A percentile compares a stretch with the other conserved stretches of the same genome.
Conservation (phyloP, 1,140 invertebrate genomes). For the Zaprionus capensis region DNA sequence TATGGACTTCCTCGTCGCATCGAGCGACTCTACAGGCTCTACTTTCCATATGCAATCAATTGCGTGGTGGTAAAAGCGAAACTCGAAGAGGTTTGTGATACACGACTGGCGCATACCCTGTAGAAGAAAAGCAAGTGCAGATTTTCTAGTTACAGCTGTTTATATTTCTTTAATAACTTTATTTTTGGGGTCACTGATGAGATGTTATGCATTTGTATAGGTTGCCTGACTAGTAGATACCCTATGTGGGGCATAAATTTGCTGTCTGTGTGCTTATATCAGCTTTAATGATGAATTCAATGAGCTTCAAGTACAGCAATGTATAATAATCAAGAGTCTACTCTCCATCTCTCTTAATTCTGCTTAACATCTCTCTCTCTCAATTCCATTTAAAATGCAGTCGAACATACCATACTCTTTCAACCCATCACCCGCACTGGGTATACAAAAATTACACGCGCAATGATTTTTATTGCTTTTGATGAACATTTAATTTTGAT, state of each 20-base stretch:
- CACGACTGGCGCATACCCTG: background rate
- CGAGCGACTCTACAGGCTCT: slow-evolving; percentile 13
- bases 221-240: no score
- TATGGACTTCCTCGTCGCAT: slow-evolving; percentile 35
- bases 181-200: background rate
- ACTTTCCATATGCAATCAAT: slow-evolving; percentile 37
- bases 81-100: background rate
- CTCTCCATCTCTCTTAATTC: no score
- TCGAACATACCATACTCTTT: background rate
- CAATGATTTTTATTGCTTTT: slow-evolving; percentile 73
- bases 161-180: background rate
- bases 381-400: background rate
- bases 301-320: background rate
- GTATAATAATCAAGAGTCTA: background rate
- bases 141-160: fast-evolving
- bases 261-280: no score
- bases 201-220: no score
- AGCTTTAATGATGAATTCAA: no score
- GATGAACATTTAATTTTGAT: slow-evolving; percentile 77
- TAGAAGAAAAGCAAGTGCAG: background rate
- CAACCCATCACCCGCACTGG: background rate
- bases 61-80: background rate
- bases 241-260: background rate
- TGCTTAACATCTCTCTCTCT: no score
- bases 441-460: slow-evolving; percentile 48